Conservation (phyloP, 2,113 vertebrate species). For the Lucifuga dentata region DNA sequence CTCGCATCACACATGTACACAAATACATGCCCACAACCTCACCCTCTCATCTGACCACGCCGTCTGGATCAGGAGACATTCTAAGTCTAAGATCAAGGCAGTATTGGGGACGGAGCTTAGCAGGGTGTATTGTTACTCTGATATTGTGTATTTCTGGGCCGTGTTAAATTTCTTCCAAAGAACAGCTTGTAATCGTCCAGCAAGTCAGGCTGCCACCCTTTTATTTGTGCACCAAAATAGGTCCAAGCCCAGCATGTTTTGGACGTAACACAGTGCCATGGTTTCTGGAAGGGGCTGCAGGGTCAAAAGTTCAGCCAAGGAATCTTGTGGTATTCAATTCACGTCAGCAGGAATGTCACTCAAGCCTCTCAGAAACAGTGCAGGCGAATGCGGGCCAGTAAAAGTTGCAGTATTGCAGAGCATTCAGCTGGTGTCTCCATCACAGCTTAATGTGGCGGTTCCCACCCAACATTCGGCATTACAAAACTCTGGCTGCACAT, state of each 20-base stretch:
- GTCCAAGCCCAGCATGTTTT: conserved; percentile 33
- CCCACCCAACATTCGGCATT: conserved; percentile 39
- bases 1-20: conserved; percentile 48
- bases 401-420: conserved; percentile 61
- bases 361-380: conserved; percentile 40
- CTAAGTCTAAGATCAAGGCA: conserved; percentile 15
- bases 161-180: conserved; percentile 55
- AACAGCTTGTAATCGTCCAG: conserved; percentile 57
- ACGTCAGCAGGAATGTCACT: conserved; percentile 75
- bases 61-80: conserved; percentile 12
- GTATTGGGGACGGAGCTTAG: conserved; percentile 33
- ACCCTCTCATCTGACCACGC: conserved; percentile 26
- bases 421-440: conserved; percentile 62
- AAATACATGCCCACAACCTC: conserved; percentile 26
- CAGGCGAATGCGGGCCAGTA: conserved; percentile 27
- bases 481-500: conserved; percentile 28
- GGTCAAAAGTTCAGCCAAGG: conserved; percentile 79
- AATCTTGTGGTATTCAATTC: conserved; percentile 76
- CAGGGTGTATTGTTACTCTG: conserved; percentile 60
- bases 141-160: conserved; percentile 60
- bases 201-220: conserved; percentile 55
- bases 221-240: conserved; percentile 69
- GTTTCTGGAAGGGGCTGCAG: conserved; percentile 65
- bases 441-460: conserved; percentile 58
- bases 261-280: conserved; percentile 42